Base-by-base conservation (phyloP, 2,113 vertebrate genomes). In the Chloropsis hardwickii region DNA sequence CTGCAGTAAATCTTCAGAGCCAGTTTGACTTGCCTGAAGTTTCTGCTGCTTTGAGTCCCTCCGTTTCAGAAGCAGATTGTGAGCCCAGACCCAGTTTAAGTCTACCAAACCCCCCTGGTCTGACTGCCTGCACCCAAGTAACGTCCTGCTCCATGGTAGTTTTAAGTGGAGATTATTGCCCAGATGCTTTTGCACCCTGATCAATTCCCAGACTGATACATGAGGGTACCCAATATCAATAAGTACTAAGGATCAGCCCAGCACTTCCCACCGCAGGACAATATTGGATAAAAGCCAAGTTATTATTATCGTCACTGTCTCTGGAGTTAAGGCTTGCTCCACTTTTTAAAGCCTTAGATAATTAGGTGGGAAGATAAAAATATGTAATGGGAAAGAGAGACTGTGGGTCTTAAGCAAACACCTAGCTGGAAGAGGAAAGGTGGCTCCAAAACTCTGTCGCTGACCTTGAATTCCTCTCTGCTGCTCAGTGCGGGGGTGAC, bases 361-460 rank as follows among this genome's bases (percentile, higher is more conserved):
- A 94, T 90, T 86, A 88, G 27, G 19, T 62, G 29, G 58, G 71
- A 70, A 90, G 80, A 94, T 88, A 83, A 94, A 92, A 93, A 71
- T 48, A 54, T 3, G n/a, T 56, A 56, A 82, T 17, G 23, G 66
- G 64, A 74, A 93, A 88, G 58, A 69, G 23, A 56, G 11, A 44
- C 47, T 2, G 0, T 31, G 39, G 60, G 19, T 83, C 29, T 50
- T 58, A 73, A 84, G 61, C 0, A 8, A 90, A 62, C 80, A 88
- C 29, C 42, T 40, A 37, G 23, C 42, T 29, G 64, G 48, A 83
- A 48, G 0, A 1, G 60, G 56, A 60, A 88, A 88, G 58, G 71
- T 77, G 71, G 54, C 33, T 81, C 60, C 62, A 17, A 24, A 54
- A 17, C 42, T 53, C 1, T 0, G 4, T 37, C 8, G 0, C 31